phyloP scores from a whole-genome alignment of 1,140 invertebrate genomes.

The Eumaeus atala region DNA sequence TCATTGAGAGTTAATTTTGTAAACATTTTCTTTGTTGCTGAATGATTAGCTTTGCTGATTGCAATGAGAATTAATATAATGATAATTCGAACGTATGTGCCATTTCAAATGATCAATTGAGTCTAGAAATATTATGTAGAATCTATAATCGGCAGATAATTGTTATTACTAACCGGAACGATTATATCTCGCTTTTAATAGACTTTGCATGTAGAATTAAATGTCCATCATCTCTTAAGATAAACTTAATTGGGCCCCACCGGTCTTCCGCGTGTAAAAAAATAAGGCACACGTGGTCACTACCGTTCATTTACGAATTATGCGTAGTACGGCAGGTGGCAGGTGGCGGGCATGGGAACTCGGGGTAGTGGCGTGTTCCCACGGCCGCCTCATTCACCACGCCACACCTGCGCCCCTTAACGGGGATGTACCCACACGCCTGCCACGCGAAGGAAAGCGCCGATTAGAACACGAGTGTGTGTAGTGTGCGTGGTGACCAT shows the following conservation, averaged over 20 bases:
- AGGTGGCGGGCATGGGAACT: conserved; percentile 65
- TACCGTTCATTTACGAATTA: conserved; percentile 74
- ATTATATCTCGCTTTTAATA: conserved; percentile 30
- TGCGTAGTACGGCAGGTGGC: conserved; percentile 71
- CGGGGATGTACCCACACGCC: conserved; percentile 64
- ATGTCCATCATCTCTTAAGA: conserved; percentile 61
- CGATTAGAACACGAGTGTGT: conserved; percentile 43
- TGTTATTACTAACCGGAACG: conserved; percentile 2
- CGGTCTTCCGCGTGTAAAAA: conserved; percentile 67
- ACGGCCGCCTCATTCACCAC: conserved; percentile 64
- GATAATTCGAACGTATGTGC: too few relatives aligned
- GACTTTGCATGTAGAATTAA: conserved; percentile 40
- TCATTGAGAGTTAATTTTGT: too few relatives aligned
- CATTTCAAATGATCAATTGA: too few relatives aligned
- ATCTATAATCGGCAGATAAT: not conserved
- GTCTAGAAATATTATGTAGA: not conserved
- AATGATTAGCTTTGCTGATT: too few relatives aligned
- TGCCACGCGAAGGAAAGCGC: conserved; percentile 63
- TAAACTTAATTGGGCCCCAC: conserved; percentile 64
- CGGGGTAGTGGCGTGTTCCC: conserved; percentile 62
- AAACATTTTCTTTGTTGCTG: too few relatives aligned
- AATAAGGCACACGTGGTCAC: conserved; percentile 67
- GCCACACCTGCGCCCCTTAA: conserved; percentile 65
- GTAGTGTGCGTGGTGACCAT: conserved; percentile 30
- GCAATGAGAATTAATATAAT: too few relatives aligned